These are phyloP conservation scores for Ectemnius cavifrons DNA, from an alignment of 2,888 invertebrate genomes.

Conservation along the genomic window DNA sequence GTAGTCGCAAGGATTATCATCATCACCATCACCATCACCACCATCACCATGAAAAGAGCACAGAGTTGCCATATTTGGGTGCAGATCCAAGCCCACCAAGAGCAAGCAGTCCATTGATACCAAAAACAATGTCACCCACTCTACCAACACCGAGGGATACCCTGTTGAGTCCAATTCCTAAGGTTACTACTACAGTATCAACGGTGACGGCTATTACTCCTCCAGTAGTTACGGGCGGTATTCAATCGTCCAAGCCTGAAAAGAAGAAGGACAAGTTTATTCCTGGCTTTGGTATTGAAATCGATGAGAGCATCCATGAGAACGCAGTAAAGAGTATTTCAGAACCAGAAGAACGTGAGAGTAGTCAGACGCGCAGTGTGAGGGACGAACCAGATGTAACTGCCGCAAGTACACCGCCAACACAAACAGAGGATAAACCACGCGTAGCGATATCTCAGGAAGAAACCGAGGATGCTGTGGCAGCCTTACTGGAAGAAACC, in stretches of 20 bases:
- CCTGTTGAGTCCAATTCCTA: conserved; percentile 80
- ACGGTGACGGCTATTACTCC: conserved; percentile 50
- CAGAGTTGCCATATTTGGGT: conserved; percentile 71
- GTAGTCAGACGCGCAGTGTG: conserved; percentile 60
- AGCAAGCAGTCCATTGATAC: conserved; percentile 75
- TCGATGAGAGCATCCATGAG: conserved; percentile 86
- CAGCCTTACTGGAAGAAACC: conserved; percentile 91
- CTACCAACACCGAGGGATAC: conserved; percentile 68
- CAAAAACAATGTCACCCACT: conserved; percentile 70
- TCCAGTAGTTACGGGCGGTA: conserved; percentile 47
- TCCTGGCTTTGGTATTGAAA: conserved; percentile 83
- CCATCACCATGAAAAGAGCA: conserved; percentile 69
- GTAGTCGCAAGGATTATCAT: conserved; percentile 84
- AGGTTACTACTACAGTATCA: conserved; percentile 47
- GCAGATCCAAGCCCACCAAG: conserved; percentile 82
- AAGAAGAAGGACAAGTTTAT: conserved; percentile 83
- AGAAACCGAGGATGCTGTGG: conserved; percentile 95
- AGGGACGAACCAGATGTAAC: conserved; percentile 73
- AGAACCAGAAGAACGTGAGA: conserved; percentile 78
- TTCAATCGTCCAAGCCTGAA: conserved; percentile 70
- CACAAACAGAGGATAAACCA: conserved; percentile 86
- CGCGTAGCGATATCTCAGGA: conserved; percentile 93
- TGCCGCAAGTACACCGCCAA: conserved; percentile 79
- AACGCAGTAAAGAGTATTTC: conserved; percentile 90
- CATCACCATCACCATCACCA: conserved; percentile 82